phyloP scores from a whole-genome alignment of 2,888 invertebrate species.

The Drosophila pegasa region DNA sequence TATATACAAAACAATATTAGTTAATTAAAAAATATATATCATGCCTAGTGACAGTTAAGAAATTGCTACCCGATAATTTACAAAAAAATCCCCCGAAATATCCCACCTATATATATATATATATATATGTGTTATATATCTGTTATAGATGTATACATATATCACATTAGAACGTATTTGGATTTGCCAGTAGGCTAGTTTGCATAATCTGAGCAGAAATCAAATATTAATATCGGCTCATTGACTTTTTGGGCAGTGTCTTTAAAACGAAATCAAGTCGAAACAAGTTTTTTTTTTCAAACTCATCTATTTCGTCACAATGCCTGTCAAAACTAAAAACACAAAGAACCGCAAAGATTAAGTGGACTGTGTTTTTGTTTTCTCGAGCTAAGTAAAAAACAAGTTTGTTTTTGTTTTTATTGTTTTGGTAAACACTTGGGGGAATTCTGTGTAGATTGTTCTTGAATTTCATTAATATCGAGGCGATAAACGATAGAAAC shows the following conservation, averaged over 20 bases:
- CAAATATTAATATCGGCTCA: slow-evolving; percentile 22
- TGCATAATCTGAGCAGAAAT: slow-evolving; percentile 37
- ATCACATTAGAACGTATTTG: slow-evolving; percentile 12
- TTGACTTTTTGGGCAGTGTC: slow-evolving; percentile 22
- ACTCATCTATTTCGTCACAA: slow-evolving; percentile 34
- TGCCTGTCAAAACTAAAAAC: slow-evolving; percentile 15
- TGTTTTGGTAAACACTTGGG: slow-evolving; percentile 49
- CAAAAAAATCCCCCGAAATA: slow-evolving; percentile 26
- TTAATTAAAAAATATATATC: slow-evolving; percentile 12
- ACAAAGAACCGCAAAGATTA: slow-evolving; percentile 23
- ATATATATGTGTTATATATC: neutral
- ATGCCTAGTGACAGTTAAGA: neutral
- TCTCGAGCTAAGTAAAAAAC: slow-evolving; percentile 24
- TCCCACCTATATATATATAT: neutral
- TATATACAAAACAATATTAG: neutral
- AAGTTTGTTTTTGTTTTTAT: slow-evolving; percentile 31
- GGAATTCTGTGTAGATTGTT: slow-evolving; percentile 60
- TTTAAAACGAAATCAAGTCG: neutral
- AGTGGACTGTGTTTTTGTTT: slow-evolving; percentile 34
- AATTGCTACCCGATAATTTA: neutral
- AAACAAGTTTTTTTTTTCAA: slow-evolving; percentile 36
- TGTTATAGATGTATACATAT: neutral
- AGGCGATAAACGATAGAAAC: slow-evolving; percentile 52
- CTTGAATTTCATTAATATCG: slow-evolving; percentile 72
- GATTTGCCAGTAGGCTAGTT: slow-evolving; percentile 11